Percentiles rank a stretch among this genome's conserved stretches.
phyloP scores from a whole-genome alignment of 2,113 vertebrate species.

The Bubalus kerabau region DNA sequence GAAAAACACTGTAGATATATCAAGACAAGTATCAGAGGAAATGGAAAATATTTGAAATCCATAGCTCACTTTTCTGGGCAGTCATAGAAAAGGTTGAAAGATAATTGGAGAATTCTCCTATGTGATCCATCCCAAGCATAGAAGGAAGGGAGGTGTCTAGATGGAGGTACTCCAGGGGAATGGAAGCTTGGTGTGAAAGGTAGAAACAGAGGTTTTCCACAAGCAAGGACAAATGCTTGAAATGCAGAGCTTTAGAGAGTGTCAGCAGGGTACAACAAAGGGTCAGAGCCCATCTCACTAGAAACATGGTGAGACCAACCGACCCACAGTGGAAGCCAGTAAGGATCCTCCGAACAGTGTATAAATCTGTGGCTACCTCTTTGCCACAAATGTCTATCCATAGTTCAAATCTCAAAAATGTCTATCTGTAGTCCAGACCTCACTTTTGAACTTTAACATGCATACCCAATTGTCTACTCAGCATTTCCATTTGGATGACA shows the following conservation, averaged over 20 bases:
- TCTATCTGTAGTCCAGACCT: background rate
- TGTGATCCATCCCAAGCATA: background rate
- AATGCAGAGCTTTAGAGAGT: background rate
- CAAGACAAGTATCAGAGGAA: background rate
- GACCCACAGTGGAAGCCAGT: background rate
- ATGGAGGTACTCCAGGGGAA: no score
- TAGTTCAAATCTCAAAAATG: background rate
- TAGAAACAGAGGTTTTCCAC: background rate
- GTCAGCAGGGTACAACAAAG: background rate
- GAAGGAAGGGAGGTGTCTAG: background rate
- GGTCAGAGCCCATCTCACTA: no score
- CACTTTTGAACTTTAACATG: background rate
- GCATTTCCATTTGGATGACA: background rate
- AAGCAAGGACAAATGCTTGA: background rate
- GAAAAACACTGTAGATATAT: background rate
- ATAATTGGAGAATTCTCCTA: background rate
- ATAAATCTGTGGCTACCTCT: background rate
- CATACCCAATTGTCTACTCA: background rate
- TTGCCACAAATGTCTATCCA: background rate
- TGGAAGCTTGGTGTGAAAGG: background rate
- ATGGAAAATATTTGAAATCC: background rate
- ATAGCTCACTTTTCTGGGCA: background rate
- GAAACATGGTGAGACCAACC: background rate
- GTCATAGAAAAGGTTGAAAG: background rate
- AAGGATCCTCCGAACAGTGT: background rate